A percentile compares a stretch with the other conserved stretches of the same genome.
Evolutionary conservation across 2,888 invertebrate species (phyloP).

Genomic region (Eristalinus aeneus): DNA sequence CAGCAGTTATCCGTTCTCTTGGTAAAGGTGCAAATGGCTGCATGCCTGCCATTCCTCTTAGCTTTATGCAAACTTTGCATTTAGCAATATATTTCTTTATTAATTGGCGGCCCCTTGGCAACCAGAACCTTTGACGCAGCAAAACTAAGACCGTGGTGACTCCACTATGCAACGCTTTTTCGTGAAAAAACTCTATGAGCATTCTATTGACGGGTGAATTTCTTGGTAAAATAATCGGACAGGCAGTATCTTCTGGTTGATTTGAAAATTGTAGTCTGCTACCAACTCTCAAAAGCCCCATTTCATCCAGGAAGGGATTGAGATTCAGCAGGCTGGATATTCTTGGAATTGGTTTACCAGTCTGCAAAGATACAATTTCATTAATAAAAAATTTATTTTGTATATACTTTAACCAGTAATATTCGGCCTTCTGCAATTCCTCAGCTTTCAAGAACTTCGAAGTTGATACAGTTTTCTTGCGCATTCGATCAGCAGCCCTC

Average conservation of each 20-base stretch:
- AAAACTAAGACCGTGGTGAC: too few species aligned
- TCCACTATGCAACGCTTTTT: slow-evolving; percentile 34
- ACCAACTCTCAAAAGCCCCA: slow-evolving; percentile 9
- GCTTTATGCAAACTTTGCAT: too few species aligned
- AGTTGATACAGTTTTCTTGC: background rate
- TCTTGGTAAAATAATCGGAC: slow-evolving; percentile 30
- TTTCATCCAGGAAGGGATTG: slow-evolving; percentile 21
- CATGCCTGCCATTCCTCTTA: too few species aligned
- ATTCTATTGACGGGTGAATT: slow-evolving; percentile 7
- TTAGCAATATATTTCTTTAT: too few species aligned
- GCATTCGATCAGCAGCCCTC: background rate
- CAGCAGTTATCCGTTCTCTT: too few species aligned
- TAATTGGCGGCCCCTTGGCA: too few species aligned
- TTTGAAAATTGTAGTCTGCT: too few species aligned
- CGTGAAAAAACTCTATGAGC: slow-evolving; percentile 11
- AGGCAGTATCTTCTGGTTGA: background rate
- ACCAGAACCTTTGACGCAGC: too few species aligned
- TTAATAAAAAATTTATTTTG: too few species aligned
- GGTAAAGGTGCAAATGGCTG: too few species aligned
- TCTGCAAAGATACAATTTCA: slow-evolving; percentile 4
- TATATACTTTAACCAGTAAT: too few species aligned
- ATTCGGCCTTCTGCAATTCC: background rate
- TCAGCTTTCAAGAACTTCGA: background rate
- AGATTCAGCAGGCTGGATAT: slow-evolving; percentile 18
- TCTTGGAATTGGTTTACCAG: slow-evolving; percentile 14